Evolutionary conservation across 2,113 vertebrate genomes (phyloP).

Genomic region (Oncorhynchus keta): DNA sequence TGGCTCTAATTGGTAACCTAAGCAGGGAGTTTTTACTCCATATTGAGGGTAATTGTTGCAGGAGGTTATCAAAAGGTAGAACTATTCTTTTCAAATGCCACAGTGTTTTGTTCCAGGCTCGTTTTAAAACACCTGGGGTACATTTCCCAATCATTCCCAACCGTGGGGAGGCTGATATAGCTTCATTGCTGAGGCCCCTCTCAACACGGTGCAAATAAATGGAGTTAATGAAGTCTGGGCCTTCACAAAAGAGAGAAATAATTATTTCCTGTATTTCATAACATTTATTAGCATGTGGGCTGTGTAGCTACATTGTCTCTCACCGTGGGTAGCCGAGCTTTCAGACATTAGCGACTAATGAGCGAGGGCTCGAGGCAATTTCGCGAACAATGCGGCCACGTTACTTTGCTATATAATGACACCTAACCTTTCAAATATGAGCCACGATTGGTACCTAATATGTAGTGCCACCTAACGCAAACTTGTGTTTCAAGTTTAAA

Average conservation of each 20-base stretch:
- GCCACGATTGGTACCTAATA: slow-evolving; percentile 43
- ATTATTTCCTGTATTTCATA: too few relatives aligned
- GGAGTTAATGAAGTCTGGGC: too few relatives aligned
- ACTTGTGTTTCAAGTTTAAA: slow-evolving; percentile 29
- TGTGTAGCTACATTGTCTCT: too few relatives aligned
- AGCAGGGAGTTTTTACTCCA: slow-evolving; percentile 39
- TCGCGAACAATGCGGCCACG: slow-evolving; percentile 14
- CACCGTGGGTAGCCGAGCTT: too few relatives aligned
- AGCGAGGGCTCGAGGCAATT: neutral
- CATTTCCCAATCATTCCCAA: slow-evolving; percentile 33
- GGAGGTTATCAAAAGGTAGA: neutral
- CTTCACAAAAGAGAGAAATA: too few relatives aligned
- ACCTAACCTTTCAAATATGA: slow-evolving; percentile 40
- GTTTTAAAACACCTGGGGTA: slow-evolving; percentile 29
- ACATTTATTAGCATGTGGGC: too few relatives aligned
- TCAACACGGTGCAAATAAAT: too few relatives aligned
- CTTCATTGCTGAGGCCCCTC: slow-evolving; percentile 10
- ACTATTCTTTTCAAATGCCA: slow-evolving; percentile 24
- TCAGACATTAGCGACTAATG: too few relatives aligned
- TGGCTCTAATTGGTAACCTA: slow-evolving; percentile 53
- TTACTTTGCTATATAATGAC: slow-evolving; percentile 46
- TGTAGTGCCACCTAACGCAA: slow-evolving; percentile 28
- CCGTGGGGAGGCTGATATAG: slow-evolving; percentile 21
- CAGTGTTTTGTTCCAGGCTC: slow-evolving; percentile 8
- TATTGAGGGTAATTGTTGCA: slow-evolving; percentile 52